Evolutionary conservation across 2,888 invertebrate genomes (phyloP).

Genomic region (Calameuta idolon): DNA sequence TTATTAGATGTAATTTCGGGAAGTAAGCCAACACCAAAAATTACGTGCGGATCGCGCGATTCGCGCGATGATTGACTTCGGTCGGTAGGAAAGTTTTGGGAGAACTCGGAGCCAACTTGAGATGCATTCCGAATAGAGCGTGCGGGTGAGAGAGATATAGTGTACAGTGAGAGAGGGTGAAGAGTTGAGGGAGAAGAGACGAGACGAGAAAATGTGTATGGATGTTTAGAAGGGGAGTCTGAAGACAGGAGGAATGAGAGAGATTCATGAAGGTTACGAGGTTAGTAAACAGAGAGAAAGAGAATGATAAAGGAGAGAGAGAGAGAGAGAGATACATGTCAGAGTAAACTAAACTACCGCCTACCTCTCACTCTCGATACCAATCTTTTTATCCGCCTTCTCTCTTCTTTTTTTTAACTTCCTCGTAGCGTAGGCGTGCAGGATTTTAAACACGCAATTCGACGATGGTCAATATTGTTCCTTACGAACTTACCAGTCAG

Average conservation of each 20-base stretch:
- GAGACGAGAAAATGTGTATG: background rate
- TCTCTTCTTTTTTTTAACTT: background rate
- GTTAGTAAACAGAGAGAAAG: background rate
- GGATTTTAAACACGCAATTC: background rate
- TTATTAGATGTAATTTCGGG: conserved; percentile 39
- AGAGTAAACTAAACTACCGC: background rate
- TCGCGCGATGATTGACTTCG: background rate
- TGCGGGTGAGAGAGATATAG: background rate
- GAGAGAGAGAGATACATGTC: too few relatives aligned
- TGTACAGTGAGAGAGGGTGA: background rate
- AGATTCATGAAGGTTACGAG: background rate
- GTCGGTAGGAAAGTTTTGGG: background rate
- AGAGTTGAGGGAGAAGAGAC: background rate
- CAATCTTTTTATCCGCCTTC: background rate
- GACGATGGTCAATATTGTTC: background rate
- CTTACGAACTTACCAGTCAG: background rate
- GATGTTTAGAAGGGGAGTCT: too few relatives aligned
- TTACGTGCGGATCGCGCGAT: conserved; percentile 21
- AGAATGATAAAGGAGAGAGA: background rate
- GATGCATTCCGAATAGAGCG: background rate
- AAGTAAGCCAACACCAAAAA: conserved; percentile 42
- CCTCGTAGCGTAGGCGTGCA: background rate
- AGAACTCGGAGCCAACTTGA: background rate
- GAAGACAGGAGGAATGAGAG: background rate
- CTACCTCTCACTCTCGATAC: background rate